phyloP scores from a whole-genome alignment of 2,113 vertebrate species.

The Turdus rufiventris region DNA sequence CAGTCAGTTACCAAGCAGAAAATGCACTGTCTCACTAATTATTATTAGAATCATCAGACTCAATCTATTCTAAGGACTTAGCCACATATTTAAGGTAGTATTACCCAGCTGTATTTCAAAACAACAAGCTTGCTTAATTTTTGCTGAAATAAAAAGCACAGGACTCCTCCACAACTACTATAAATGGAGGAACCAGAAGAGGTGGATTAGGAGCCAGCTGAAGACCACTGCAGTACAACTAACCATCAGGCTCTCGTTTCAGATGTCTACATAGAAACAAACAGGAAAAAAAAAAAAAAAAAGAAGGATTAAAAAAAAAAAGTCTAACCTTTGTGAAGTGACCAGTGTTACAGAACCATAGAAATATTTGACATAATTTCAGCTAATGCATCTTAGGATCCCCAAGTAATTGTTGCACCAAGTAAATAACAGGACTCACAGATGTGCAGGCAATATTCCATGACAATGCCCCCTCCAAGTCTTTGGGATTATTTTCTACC shows the following conservation, averaged over 20 bases:
- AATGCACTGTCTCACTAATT: neutral
- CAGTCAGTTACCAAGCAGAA: constrained; percentile 38
- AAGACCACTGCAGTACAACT: neutral
- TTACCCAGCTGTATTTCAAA: neutral
- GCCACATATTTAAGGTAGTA: neutral
- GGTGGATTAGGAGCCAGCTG: neutral
- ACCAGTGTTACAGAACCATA: neutral
- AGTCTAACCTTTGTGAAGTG: neutral
- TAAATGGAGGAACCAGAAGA: neutral
- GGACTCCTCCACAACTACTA: neutral
- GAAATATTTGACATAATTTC: neutral
- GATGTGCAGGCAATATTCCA: neutral
- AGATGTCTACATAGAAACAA: neutral
- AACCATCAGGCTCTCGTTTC: neutral
- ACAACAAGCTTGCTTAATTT: neutral
- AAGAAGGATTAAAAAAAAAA: neutral
- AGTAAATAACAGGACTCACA: neutral
- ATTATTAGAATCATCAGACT: constrained; percentile 24
- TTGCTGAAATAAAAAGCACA: neutral
- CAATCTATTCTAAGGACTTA: neutral
- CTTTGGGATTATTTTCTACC: neutral
- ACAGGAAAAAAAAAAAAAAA: neutral
- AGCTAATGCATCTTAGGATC: neutral
- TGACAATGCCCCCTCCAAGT: neutral
- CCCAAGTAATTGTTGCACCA: neutral